Base-by-base conservation (phyloP, 2,113 vertebrate species). In the Centropristis striata region DNA sequence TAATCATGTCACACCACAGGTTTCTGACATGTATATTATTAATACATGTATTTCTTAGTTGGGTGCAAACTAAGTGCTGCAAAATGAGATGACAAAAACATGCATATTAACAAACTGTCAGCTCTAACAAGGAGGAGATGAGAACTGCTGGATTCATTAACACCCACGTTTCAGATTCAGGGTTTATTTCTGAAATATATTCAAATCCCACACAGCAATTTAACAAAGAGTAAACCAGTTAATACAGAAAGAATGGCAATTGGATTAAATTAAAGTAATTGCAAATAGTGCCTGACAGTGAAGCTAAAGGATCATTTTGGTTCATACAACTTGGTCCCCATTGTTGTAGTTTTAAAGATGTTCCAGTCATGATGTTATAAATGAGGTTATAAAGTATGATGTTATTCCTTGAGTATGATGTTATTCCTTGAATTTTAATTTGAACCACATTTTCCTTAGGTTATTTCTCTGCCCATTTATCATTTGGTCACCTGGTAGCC, bases 81-180 rank as follows among this genome's bases (percentile, higher is more conserved):
- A 58, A 41, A 36, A 58, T 58, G 37, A 81, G 41, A 57, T 57
- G 20, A 12, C 1, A 73, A 36, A 47, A 67, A 36, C 20, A 63
- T 47, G 21, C 18, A 63, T 18, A 50, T 57, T 55, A 63, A 57
- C 28, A 20, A 46, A 39, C 2, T 60, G 46, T 60, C 46, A 37
- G 25, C 46, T 68, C 6, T 57, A 27, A n/a, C 27, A 39, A 46
- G 53, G 21, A 41, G 6, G 18, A 53, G 5, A 60, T 1, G 4
- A 39, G 47, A 4, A 37, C 20, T 36, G 4, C 8, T 25, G 32
- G 50, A 28, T 65, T 57, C 15, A 70, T 44, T 37, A 64, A 47
- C 58, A 71, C n/a, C 49, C 8, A 20, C 20, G 10, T 39, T 58
- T 53, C 7, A 50, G 12, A 49, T 27, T 27, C 25, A 46, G 4